phyloP scores from a whole-genome alignment of 2,888 invertebrate genomes.

The Drosophila subquinaria region DNA sequence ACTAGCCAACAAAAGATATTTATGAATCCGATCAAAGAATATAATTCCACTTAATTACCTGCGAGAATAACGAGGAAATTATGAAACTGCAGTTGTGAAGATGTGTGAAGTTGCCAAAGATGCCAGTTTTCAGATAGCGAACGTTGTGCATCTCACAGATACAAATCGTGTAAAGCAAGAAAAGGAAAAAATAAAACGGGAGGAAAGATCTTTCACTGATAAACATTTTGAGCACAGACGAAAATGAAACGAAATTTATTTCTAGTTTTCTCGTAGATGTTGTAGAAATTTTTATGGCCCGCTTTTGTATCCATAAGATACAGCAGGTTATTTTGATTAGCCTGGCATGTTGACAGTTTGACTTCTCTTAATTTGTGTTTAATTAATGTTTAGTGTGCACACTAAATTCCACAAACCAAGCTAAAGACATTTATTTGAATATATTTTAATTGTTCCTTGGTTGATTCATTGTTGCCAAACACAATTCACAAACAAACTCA shows the following conservation, averaged over 20 bases:
- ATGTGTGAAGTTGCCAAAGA: constrained; percentile 56
- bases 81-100: constrained; percentile 52
- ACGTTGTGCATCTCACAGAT: constrained; percentile 53
- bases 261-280: constrained; percentile 29
- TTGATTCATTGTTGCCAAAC: constrained; percentile 8
- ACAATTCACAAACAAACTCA: not conserved
- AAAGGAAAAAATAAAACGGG: not conserved
- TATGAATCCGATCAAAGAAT: constrained; percentile 15
- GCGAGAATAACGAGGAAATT: constrained; percentile 45
- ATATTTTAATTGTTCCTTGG: not conserved
- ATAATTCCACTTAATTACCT: constrained; percentile 53
- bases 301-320: constrained; percentile 59
- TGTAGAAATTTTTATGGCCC: constrained; percentile 44
- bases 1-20: constrained; percentile 30
- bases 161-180: constrained; percentile 37
- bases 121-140: constrained; percentile 13
- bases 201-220: constrained; percentile 49
- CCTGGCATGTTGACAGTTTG: constrained; percentile 71
- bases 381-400: constrained; percentile 58
- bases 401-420: constrained; percentile 49
- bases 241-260: constrained; percentile 29
- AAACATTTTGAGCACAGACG: constrained; percentile 19
- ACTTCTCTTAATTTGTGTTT: constrained; percentile 70
- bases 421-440: constrained; percentile 13
- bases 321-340: constrained; percentile 71